Evolutionary conservation across 1,140 invertebrate genomes (phyloP).

Genomic region (Druon quercuslanigerum): DNA sequence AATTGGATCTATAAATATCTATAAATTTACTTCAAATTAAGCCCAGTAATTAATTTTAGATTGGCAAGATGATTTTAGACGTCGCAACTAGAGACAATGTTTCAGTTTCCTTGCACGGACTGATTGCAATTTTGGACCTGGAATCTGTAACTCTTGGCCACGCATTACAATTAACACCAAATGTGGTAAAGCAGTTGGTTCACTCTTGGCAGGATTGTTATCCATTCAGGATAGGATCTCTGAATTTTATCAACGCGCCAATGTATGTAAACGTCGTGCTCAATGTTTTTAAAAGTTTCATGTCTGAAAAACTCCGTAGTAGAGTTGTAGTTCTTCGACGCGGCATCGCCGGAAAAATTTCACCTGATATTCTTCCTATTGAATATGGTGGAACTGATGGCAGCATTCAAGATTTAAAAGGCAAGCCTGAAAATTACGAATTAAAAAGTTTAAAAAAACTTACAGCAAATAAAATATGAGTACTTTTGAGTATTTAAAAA

Average conservation of each 20-base stretch:
- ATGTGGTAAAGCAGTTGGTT: slow-evolving; percentile 77
- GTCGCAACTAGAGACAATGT: slow-evolving; percentile 74
- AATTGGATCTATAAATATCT: too few relatives aligned
- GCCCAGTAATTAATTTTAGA: slow-evolving; percentile 58
- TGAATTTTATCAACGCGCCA: slow-evolving; percentile 85
- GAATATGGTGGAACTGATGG: slow-evolving; percentile 79
- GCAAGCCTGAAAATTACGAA: slow-evolving; percentile 53
- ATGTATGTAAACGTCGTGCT: slow-evolving; percentile 81
- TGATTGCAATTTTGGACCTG: slow-evolving; percentile 80
- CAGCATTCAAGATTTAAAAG: slow-evolving; percentile 74
- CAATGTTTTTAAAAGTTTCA: slow-evolving; percentile 82
- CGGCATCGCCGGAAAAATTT: slow-evolving; percentile 66
- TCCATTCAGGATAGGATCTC: slow-evolving; percentile 80
- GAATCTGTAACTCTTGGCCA: slow-evolving; percentile 77
- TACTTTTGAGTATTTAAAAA: not conserved
- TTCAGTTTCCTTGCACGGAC: slow-evolving; percentile 77
- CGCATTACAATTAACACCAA: slow-evolving; percentile 78
- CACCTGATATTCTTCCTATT: slow-evolving; percentile 75
- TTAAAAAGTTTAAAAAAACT: not conserved
- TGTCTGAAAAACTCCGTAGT: slow-evolving; percentile 81
- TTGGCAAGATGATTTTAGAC: slow-evolving; percentile 78
- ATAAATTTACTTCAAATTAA: not conserved
- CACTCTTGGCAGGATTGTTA: slow-evolving; percentile 83
- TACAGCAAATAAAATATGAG: not conserved
- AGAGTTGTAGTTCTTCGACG: slow-evolving; percentile 77